Evolutionary conservation across 2,113 vertebrate species (phyloP).

Genomic region (Cyphomyrus discorhynchus): DNA sequence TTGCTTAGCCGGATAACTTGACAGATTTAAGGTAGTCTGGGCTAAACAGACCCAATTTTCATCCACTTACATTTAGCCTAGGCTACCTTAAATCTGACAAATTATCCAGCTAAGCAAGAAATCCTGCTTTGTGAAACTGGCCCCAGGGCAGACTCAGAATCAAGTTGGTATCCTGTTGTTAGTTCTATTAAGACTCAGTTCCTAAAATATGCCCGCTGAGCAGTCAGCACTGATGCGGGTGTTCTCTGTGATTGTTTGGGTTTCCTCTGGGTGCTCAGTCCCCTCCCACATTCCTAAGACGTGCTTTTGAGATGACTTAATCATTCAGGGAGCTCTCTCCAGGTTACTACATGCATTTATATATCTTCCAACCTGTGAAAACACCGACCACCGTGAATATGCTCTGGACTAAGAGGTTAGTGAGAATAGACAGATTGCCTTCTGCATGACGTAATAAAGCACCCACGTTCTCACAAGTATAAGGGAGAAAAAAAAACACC

Average conservation of each 20-base stretch:
- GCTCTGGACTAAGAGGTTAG: background rate
- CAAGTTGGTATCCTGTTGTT: background rate
- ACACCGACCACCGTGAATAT: background rate
- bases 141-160: background rate
- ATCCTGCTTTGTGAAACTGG: background rate
- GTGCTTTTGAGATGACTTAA: background rate
- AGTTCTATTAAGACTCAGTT: background rate
- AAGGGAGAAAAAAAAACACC: background rate
- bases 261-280: background rate
- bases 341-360: background rate
- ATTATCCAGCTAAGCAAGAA: background rate
- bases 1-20: too few species aligned
- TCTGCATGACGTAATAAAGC: background rate
- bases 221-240: background rate
- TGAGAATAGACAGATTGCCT: background rate
- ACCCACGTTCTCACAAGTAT: background rate
- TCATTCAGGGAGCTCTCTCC: background rate
- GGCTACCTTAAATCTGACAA: too few species aligned
- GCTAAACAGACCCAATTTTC: too few species aligned
- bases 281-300: background rate
- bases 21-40: too few species aligned
- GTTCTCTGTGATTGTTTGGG: background rate
- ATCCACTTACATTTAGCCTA: too few species aligned
- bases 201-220: background rate
- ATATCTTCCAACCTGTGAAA: background rate